Conservation (phyloP, 2,113 vertebrate species). For the Neopipo cinnamomea region DNA sequence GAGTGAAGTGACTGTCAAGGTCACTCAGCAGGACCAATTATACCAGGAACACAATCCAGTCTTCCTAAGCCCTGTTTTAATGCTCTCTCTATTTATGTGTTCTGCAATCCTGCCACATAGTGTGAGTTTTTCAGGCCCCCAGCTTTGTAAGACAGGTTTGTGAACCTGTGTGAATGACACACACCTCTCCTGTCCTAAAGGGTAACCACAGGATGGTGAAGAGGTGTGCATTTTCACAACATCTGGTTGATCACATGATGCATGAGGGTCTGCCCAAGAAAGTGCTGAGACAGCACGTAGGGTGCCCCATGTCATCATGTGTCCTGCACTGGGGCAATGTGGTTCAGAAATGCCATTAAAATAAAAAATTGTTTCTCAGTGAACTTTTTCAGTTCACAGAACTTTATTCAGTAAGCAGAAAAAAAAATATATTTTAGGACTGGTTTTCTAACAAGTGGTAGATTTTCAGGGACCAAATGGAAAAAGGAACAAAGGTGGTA, state of each 20-base stretch:
- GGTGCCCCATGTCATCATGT: rapidly evolving
- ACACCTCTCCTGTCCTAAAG: neutral
- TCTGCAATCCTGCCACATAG: neutral
- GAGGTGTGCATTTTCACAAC: rapidly evolving
- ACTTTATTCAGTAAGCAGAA: neutral
- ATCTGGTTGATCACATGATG: rapidly evolving
- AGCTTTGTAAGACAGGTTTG: neutral
- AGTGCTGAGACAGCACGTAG: neutral
- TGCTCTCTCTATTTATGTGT: neutral
- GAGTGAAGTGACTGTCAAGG: neutral
- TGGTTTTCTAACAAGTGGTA: neutral
- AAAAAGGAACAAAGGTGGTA: neutral
- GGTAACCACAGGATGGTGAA: rapidly evolving
- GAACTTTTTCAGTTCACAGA: neutral
- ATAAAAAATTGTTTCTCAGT: neutral
- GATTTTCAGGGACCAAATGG: neutral
- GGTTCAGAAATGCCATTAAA: neutral
- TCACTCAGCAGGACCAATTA: neutral
- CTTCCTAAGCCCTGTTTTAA: neutral
- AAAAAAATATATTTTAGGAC: neutral
- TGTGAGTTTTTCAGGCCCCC: neutral
- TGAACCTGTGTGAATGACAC: neutral
- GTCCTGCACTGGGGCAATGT: neutral
- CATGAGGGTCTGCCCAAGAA: neutral
- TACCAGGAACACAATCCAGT: neutral